Evolutionary conservation across 2,888 invertebrate genomes (phyloP), one percentile per base, ranked within the genome.

Genomic region (Diarsia rubi): DNA sequence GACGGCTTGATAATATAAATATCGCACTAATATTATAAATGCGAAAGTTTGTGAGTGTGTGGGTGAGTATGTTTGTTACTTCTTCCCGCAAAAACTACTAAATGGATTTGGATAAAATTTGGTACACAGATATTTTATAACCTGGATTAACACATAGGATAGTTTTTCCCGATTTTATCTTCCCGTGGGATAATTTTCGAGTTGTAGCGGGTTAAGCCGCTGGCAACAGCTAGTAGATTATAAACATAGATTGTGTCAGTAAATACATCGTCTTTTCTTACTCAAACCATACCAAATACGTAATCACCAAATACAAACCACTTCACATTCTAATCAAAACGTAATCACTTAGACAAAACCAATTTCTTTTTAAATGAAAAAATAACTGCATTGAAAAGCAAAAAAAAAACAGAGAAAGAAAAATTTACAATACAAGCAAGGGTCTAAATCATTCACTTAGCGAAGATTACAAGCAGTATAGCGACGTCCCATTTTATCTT

Each of bases 371-470:
- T 19, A 67, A 63, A 70, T 45, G 31, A 66, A 67, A 62, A 77
- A 37, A 75, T 31, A 65, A 74, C 45, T 82, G 71, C 78, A 80
- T 72, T 71, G 63, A 72, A 66, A 70, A 27, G 59, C 44, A 78
- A 63, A 81, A 60, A 81, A 60, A 31, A 37, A 37, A 37, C 54
- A 72, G 65, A 59, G 11, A 78, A 60, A 47, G 49, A 45, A 73
- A 66, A 24, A 24, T 80, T 69, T 59, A 83, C 84, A 82, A 80
- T 66, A 80, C 47, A 44, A 42, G 69, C 69, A 69, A 64, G 69
- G 62, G 69, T 76, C 79, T 74, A 76, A 81, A 82, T 83, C 83
- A 78, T 75, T 85, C 75, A 83, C 73, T 85, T 83, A 81, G 44
- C 59, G 62, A 69, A 73, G 60, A 83, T 85, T 81, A 85, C 59